Percentiles rank a stretch among this genome's conserved stretches.
phyloP scores from a whole-genome alignment of 1,140 invertebrate genomes.

The Penaeus indicus region DNA sequence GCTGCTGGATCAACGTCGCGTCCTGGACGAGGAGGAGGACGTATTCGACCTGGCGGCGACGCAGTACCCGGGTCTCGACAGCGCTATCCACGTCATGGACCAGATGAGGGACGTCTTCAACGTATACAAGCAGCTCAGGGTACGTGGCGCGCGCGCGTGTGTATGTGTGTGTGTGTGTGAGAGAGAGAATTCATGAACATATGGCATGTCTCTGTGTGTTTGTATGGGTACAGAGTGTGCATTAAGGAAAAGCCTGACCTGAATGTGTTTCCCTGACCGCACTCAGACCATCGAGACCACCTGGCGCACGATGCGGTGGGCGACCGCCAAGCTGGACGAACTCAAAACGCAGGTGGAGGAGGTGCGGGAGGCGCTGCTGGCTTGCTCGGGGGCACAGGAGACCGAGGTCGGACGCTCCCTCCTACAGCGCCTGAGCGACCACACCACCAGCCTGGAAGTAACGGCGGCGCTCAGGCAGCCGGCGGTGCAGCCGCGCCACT shows the following conservation, averaged over 20 bases:
- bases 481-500: slow-evolving; percentile 58
- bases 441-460: slow-evolving; percentile 49
- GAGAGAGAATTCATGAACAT: not conserved
- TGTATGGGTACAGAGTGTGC: not conserved
- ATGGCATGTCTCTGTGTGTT: not conserved
- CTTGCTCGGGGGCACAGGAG: slow-evolving; percentile 24
- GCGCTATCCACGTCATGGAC: slow-evolving; percentile 31
- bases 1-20: slow-evolving; percentile 26
- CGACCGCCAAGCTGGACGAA: slow-evolving; percentile 46
- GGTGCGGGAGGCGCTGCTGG: slow-evolving; percentile 14
- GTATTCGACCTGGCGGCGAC: slow-evolving; percentile 58
- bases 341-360: slow-evolving; percentile 44
- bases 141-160: not conserved
- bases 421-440: slow-evolving; percentile 44
- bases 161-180: not conserved
- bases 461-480: slow-evolving; percentile 56
- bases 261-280: not conserved
- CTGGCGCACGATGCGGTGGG: slow-evolving; percentile 54
- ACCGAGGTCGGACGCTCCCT: slow-evolving; percentile 27
- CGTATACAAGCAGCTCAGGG: slow-evolving; percentile 55
- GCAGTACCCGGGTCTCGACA: slow-evolving; percentile 55
- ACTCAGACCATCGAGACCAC: slow-evolving; percentile 48
- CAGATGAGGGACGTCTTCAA: slow-evolving; percentile 44
- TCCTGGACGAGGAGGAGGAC: slow-evolving; percentile 61
- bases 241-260: too few relatives aligned